Evolutionary conservation across 2,888 invertebrate species (phyloP).

Genomic region (Chaetoderma sp.): DNA sequence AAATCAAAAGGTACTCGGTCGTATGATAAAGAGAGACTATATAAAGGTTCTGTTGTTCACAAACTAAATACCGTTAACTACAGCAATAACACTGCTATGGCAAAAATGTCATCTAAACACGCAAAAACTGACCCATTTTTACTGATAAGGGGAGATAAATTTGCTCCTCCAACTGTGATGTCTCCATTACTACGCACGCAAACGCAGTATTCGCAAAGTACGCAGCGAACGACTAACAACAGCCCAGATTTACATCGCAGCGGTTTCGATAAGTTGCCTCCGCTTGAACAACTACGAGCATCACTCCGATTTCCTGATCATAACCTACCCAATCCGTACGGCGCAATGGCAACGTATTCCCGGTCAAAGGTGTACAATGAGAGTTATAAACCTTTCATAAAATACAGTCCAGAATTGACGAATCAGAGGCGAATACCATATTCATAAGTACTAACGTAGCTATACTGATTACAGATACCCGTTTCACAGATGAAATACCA

Average conservation of each 20-base stretch:
- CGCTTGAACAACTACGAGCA: conserved; percentile 54
- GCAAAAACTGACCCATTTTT: too few species aligned
- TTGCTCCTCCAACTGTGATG: conserved; percentile 42
- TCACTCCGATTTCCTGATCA: conserved; percentile 50
- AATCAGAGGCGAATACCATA: too few species aligned
- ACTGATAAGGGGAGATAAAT: conserved; percentile 53
- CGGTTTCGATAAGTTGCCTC: conserved; percentile 47
- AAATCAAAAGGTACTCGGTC: conserved; percentile 32
- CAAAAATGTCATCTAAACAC: too few species aligned
- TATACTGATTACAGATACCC: too few species aligned
- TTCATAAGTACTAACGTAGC: too few species aligned
- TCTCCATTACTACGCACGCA: conserved; percentile 54
- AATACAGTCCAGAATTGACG: conserved; percentile 56
- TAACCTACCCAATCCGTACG: conserved; percentile 20
- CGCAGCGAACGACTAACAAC: conserved; percentile 49
- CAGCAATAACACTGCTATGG: too few species aligned
- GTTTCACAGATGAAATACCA: too few species aligned
- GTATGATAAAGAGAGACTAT: conserved; percentile 48
- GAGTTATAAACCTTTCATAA: conserved; percentile 55
- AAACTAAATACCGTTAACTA: conserved; percentile 39
- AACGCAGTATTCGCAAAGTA: conserved; percentile 58
- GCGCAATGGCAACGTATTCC: conserved; percentile 15
- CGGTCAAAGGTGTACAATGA: conserved; percentile 40
- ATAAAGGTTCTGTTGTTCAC: conserved; percentile 54
- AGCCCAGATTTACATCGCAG: conserved; percentile 50